These are phyloP conservation scores for Maniola hyperantus DNA, from an alignment of 2,888 invertebrate species.

Conservation along the genomic window DNA sequence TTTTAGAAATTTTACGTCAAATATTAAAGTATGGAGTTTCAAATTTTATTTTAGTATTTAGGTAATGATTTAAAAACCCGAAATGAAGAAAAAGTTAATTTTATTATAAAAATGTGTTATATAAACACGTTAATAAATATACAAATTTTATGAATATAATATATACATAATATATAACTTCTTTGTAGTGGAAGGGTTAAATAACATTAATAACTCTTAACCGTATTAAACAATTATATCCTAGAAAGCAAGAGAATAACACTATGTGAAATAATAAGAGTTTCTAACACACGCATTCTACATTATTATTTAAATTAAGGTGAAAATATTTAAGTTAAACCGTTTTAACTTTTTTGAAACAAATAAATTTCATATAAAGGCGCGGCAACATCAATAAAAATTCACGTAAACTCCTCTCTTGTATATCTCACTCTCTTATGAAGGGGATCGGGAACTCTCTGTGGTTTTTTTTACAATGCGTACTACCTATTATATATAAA, in stretches of 20 bases:
- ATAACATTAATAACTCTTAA: constrained; percentile 11
- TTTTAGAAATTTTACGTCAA: constrained; percentile 7
- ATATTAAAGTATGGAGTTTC: not conserved
- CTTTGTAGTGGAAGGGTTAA: not conserved
- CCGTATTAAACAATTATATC: constrained; percentile 16
- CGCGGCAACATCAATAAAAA: not conserved
- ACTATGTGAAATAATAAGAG: constrained; percentile 11
- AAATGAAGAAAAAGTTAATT: not conserved
- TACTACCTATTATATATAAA: too few relatives aligned
- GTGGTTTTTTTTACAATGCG: too few relatives aligned
- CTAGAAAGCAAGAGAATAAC: constrained; percentile 21
- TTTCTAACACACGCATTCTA: constrained; percentile 3
- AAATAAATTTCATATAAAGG: not conserved
- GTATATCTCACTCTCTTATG: too few relatives aligned
- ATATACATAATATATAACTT: not conserved
- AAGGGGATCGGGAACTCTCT: too few relatives aligned
- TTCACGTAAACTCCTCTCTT: too few relatives aligned
- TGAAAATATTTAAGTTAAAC: not conserved
- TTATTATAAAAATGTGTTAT: not conserved
- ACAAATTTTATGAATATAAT: not conserved
- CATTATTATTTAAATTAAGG: not conserved
- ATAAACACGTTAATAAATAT: not conserved
- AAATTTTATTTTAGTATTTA: not conserved
- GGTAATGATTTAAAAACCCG: not conserved
- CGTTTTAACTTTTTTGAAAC: not conserved